Base-by-base conservation (phyloP, 1,140 invertebrate genomes). In the Ganaspis sp. region DNA sequence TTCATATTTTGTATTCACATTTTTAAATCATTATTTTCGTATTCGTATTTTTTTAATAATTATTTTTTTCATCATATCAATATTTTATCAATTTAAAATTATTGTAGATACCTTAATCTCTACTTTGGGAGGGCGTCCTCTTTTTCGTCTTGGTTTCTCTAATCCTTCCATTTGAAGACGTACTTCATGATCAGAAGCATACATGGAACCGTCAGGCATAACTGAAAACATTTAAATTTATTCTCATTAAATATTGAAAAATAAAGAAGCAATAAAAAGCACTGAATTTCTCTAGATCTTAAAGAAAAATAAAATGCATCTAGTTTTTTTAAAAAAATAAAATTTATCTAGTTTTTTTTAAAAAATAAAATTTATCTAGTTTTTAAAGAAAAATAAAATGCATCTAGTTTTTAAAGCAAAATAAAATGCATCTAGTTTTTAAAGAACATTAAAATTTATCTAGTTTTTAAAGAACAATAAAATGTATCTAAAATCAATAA, bases 61-160 rank as follows among this genome's bases (percentile, higher is more conserved):
- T 70, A 54, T 17, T 40, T 49, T 71, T 26, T 54, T n/a, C 11
- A 73, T 34, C 9, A 29, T 73, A 42, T 70, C 70, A 21, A 38
- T 80, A 75, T 72, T 72, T 45, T 78, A 77, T 45, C 12, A 21
- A 77, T 76, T 79, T 75, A 40, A 81, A 79, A 69, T n/a, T n/a
- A 23, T 53, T 49, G 23, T 64, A 37, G 19, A 9, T 19, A 80
- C 80, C 40, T 34, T 9, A 72, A 80, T 81, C 12, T 84, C 78
- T 69, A 74, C 29, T 90, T 95, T 95, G 1, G 93, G 93, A 4
- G 94, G 95, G 72, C 95, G 89, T 6, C 95, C 95, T 70, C 94
- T 88, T 89, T 95, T 96, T 75, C 93, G 88, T 85, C 92, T 93
- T 4, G 94, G 94, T 81, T 93, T 94, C 42, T 93, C 93, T 49